Base-by-base conservation (phyloP, 2,797 vertebrate species). In the Chaetodon trifasciatus region DNA sequence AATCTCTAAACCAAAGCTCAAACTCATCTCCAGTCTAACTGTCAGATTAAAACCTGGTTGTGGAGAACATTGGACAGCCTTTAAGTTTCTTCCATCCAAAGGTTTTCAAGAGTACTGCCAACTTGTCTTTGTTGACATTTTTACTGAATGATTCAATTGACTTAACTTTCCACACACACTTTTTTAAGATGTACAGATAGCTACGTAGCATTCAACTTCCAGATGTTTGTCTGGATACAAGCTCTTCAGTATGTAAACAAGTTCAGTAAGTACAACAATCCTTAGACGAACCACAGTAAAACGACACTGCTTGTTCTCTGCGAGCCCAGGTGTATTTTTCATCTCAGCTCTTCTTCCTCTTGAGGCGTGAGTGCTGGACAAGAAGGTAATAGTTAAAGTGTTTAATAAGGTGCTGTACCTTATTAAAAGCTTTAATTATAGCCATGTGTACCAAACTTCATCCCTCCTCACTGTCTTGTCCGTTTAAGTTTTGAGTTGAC, bases 251-350 rank as follows among this genome's bases (percentile, higher is more conserved):
- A 35, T 67, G 28, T 74, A 35, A 79, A 86, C 21, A 32, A 42
- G 16, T 71, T 53, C 64, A 77, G 19, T 65, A 21, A 66, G 42
- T 37, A 67, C 0, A 11, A 21, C 60, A 50, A 42, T 39, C 71
- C 37, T 56, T 21, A 21, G 5, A 64, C 61, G 68, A 68, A 53
- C 8, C 28, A 46, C 53, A 44, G 21, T 60, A 5, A 50, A 21
- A 75, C 47, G 63, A 57, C 32, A 35, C 4, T 61, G 44, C 46
- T 55, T 47, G 62, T 42, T 78, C 21, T 80, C 39, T 65, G 49
- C 74, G 72, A 77, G 28, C 42, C 61, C 74, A 81, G 62, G 81
- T 84, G 69, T 76, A 56, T 80, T 84, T 64, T 74, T 81, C 37
- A 74, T 67, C 15, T 67, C 32, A 68, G 39, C 24, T 63, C 68